Base-by-base conservation (phyloP, 2,888 invertebrate species). In the Apodemia zela region DNA sequence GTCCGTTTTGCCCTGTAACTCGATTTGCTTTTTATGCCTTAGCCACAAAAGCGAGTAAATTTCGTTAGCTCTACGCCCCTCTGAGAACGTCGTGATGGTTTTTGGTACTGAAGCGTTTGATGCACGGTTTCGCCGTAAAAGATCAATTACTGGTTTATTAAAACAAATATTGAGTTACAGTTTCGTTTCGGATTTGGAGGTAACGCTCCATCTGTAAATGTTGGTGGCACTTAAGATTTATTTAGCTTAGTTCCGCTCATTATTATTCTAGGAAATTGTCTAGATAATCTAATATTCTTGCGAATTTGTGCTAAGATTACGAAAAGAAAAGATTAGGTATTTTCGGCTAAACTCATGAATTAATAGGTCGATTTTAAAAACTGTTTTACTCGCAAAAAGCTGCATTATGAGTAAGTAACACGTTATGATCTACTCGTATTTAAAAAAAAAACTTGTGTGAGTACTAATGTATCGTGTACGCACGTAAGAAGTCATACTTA, bases 1-100 rank as follows among this genome's bases (percentile, higher is more conserved):
- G 81, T 89, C 88, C 89, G 86, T 89, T 91, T 90, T 86, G 83
- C 77, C 70, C 80, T 74, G 85, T 91, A 91, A 91, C 91, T 91
- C 85, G 91, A 91, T 91, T 91, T 90, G 85, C 82, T 91, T 91
- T 91, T 91, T 89, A 84, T 87, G 73, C 77, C 68, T 66, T 64
- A 64, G 63, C 70, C 75, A 90, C 89, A 90, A 89, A 84, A 80
- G 84, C 76, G 74, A 78, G 78, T 83, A 91, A 90, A 90, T 85
- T 89, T 89, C 80, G 89, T 91, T 90, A 90, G 89, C 77, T 72
- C 69, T 69, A 64, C 66, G 72, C 68, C 59, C 59, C 59, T 75
- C 73, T 74, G 78, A 74, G 78, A 79, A 78, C 75, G 65, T 85
- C 89, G 84, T 85, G 87, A 84, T 75, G 73, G 72, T 72, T 77